A percentile compares a stretch with the other conserved stretches of the same genome.
Evolutionary conservation across 1,140 invertebrate species (phyloP).

Genomic region (Ptiloglossa arizonensis): DNA sequence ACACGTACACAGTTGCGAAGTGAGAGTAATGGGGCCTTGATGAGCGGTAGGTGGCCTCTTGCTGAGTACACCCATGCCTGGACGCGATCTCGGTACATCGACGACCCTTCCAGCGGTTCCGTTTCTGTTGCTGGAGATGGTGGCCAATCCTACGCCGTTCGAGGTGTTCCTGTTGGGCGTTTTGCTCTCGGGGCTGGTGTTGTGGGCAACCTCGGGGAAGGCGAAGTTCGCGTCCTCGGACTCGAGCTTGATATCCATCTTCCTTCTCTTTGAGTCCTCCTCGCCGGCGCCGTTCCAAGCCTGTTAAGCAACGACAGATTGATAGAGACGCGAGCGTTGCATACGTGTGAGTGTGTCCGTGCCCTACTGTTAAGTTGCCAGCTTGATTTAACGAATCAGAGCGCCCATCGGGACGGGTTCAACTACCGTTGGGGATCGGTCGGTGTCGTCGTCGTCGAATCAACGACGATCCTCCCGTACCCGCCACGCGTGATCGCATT

Average conservation of each 20-base stretch:
- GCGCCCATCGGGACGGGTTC: slow-evolving; percentile 64
- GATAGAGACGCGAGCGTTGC: not conserved
- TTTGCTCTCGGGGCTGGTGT: slow-evolving; percentile 63
- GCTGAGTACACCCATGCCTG: slow-evolving; percentile 71
- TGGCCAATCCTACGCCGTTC: slow-evolving; percentile 66
- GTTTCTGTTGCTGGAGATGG: slow-evolving; percentile 51
- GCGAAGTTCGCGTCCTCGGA: slow-evolving; percentile 85
- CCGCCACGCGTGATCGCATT: slow-evolving; percentile 42
- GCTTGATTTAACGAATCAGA: slow-evolving; percentile 70
- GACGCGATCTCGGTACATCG: slow-evolving; percentile 75
- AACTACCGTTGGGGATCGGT: slow-evolving; percentile 69
- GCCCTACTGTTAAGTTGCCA: not conserved
- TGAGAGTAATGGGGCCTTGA: slow-evolving; percentile 80
- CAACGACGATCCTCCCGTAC: slow-evolving; percentile 46
- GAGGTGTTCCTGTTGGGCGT: slow-evolving; percentile 55
- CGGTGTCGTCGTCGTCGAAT: slow-evolving; percentile 48
- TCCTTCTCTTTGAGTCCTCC: slow-evolving; percentile 83
- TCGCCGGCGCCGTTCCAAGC: slow-evolving; percentile 76
- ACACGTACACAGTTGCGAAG: slow-evolving; percentile 81
- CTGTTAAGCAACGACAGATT: slow-evolving; percentile 61
- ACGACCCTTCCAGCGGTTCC: slow-evolving; percentile 68
- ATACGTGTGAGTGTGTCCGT: not conserved
- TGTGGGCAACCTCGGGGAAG: slow-evolving; percentile 73
- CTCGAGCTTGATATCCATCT: slow-evolving; percentile 86
- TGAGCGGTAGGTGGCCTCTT: slow-evolving; percentile 73